These are phyloP conservation scores for Cyclopterus lumpus DNA, from an alignment of 2,797 vertebrate species.

Conservation along the genomic window DNA sequence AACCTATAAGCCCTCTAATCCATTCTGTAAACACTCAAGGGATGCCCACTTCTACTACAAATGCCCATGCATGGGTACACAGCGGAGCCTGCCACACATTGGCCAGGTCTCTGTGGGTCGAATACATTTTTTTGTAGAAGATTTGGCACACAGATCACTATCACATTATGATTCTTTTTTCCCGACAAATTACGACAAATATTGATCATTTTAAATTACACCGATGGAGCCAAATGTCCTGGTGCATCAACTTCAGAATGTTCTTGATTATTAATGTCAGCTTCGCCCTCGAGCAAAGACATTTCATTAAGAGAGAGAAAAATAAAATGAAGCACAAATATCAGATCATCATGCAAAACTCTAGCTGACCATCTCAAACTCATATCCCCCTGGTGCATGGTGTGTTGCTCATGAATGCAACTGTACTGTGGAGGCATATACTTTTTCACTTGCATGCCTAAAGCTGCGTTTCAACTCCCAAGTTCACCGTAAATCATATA, in stretches of 20 bases:
- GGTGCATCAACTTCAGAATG: background rate
- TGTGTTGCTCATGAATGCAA: conserved; percentile 39
- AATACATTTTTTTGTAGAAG: conserved; percentile 16
- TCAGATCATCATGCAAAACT: conserved; percentile 22
- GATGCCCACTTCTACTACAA: conserved; percentile 67
- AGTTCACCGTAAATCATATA: conserved; percentile 53
- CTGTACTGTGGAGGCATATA: conserved; percentile 19
- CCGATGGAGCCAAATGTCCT: background rate
- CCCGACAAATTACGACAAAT: conserved; percentile 6
- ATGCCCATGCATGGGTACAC: conserved; percentile 54
- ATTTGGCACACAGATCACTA: conserved; percentile 26
- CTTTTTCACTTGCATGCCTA: conserved; percentile 36
- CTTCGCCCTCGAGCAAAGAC: conserved; percentile 10
- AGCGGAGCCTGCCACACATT: conserved; percentile 14
- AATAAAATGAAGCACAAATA: conserved; percentile 8
- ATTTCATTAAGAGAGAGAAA: background rate
- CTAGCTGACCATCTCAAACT: conserved; percentile 11
- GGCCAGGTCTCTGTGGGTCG: conserved; percentile 5
- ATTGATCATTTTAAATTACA: conserved; percentile 1
- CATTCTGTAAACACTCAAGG: conserved; percentile 68
- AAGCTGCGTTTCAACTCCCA: conserved; percentile 34
- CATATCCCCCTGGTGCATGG: background rate
- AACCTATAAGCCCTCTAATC: conserved; percentile 78
- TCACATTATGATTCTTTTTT: background rate
- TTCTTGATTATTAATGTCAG: background rate